phyloP scores from a whole-genome alignment of 2,113 vertebrate species.

The Zosterops borbonicus region DNA sequence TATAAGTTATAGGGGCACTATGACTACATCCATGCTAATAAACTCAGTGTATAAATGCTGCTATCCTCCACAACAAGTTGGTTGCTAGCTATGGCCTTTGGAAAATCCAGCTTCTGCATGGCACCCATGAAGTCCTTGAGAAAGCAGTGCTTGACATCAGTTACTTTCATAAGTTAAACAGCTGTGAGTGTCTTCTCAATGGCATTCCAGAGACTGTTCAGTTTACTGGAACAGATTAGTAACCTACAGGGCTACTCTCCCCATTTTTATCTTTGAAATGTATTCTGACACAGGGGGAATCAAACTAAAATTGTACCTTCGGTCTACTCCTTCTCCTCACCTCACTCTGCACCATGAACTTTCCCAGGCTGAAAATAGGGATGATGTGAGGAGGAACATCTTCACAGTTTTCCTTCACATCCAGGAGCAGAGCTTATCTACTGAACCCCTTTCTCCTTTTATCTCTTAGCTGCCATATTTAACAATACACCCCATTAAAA shows the following conservation, averaged over 20 bases:
- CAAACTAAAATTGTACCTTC: neutral
- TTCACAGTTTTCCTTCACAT: neutral
- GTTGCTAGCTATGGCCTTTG: neutral
- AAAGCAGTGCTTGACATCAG: neutral
- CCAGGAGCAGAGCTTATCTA: neutral
- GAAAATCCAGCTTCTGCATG: neutral
- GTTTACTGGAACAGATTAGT: neutral
- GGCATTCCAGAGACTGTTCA: neutral
- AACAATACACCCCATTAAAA: neutral
- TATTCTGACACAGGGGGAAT: neutral
- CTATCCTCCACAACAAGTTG: neutral
- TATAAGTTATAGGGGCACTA: neutral
- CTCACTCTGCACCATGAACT: neutral
- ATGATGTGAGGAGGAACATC: neutral
- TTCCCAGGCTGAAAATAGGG: neutral
- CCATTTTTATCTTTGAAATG: neutral
- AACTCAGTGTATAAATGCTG: neutral
- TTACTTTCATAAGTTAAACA: neutral
- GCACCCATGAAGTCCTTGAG: neutral
- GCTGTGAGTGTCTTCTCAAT: neutral
- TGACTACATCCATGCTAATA: neutral
- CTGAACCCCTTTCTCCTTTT: neutral
- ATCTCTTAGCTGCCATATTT: neutral
- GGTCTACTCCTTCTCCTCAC: neutral
- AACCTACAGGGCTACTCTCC: neutral